Evolutionary conservation across 2,888 invertebrate genomes (phyloP).

Genomic region (Dysmachus trigonus): DNA sequence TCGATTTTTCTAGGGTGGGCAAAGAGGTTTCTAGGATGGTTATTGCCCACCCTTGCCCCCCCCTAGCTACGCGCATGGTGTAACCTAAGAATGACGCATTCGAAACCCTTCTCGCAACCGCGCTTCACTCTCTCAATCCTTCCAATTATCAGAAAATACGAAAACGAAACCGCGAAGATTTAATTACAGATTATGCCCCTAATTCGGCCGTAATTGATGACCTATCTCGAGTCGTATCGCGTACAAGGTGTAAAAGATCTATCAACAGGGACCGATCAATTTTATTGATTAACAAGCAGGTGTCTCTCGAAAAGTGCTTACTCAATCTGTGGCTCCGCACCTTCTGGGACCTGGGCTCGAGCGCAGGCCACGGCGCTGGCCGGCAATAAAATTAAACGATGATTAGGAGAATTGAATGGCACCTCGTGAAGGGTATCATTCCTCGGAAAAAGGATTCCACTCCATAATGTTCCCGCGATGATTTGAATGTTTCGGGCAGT

Average conservation of each 20-base stretch:
- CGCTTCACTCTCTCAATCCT: neutral
- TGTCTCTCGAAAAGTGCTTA: slow-evolving; percentile 24
- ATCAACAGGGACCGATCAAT: slow-evolving; percentile 38
- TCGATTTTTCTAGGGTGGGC: too few relatives aligned
- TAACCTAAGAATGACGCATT: neutral
- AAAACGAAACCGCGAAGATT: slow-evolving; percentile 15
- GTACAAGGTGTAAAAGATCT: slow-evolving; percentile 43
- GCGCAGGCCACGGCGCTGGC: neutral
- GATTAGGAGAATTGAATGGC: slow-evolving; percentile 35
- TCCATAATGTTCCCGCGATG: neutral
- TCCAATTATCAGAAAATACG: neutral
- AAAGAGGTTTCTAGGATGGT: too few relatives aligned
- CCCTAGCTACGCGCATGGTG: too few relatives aligned
- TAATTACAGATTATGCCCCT: slow-evolving; percentile 36
- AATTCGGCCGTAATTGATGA: slow-evolving; percentile 31
- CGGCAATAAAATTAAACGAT: slow-evolving; percentile 36
- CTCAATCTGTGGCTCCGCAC: neutral
- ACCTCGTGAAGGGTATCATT: slow-evolving; percentile 25
- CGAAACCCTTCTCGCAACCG: neutral
- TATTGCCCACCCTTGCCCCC: too few relatives aligned
- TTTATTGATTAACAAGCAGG: slow-evolving; percentile 42
- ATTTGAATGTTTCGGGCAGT: neutral
- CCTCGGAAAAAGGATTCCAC: slow-evolving; percentile 23
- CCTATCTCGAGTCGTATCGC: neutral
- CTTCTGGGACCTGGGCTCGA: neutral